Base-by-base conservation (phyloP, 2,797 vertebrate genomes). In the Oreortyx pictus region DNA sequence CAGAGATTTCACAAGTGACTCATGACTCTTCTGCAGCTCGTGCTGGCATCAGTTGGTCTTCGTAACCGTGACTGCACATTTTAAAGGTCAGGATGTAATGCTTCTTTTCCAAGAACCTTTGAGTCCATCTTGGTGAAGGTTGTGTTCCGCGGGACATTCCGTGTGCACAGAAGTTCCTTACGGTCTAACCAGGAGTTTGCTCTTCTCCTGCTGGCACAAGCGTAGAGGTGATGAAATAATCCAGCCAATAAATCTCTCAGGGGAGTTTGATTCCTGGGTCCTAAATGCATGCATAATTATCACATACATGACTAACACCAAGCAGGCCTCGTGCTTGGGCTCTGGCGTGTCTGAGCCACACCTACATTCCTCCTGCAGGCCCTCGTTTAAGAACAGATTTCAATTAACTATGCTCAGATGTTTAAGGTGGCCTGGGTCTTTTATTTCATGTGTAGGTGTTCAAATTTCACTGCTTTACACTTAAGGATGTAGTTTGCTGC, bases 1-100 rank as follows among this genome's bases (percentile, higher is more conserved):
- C 89, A 83, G 73, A 89, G 18, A 92, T 95, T 92, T 93, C 89
- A 31, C 82, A 86, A 94, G 92, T 95, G 94, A 95, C 92, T 96
- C 94, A 95, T 90, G 94, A 86, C 92, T 92, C 90, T 89, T 65
- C 67, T 72, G 47, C 79, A 89, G 91, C 79, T 95, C 92, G 80
- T 0, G 6, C 82, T 89, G 91, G 87, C 92, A 78, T 87, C 73
- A 54, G 35, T 89, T 81, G 79, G 76, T 93, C 94, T 92, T 77
- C 92, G 59, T 72, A 80, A 74, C 65, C 77, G 65, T 46, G 78
- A 90, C 61, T 78, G 76, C 87, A 93, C 60, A 78, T 80, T 87
- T 94, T 90, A 93, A 94, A 96, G 90, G 89, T 89, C 90, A 95
- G 54, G 66, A 80, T 52, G 17, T 11, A 67, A 82, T 1, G 14